These are phyloP conservation scores for Proteles cristata DNA, from an alignment of 2,113 vertebrate genomes.

Conservation along the genomic window DNA sequence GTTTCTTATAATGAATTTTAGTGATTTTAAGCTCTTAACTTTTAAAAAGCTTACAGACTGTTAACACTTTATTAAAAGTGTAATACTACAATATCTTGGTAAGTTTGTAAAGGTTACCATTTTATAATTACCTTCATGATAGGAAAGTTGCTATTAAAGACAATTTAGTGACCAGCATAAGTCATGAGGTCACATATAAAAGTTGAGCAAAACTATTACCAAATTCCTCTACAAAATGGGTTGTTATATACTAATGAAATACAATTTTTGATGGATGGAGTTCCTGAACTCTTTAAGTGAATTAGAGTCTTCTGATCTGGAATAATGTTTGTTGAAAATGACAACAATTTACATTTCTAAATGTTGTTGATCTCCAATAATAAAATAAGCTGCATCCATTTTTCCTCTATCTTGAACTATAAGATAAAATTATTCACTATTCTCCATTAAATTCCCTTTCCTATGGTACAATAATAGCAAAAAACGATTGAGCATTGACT, in stretches of 20 bases:
- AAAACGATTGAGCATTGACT: not conserved
- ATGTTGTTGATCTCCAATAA: slow-evolving; percentile 10
- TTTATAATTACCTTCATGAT: slow-evolving; percentile 10
- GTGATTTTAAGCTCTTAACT: slow-evolving; percentile 1
- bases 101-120: not conserved
- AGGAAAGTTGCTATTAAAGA: not conserved
- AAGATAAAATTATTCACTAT: not conserved
- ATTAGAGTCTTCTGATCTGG: not conserved
- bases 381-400: not conserved
- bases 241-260: not conserved
- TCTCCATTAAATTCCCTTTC: not conserved
- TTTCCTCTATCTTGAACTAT: not conserved
- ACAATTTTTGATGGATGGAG: not conserved
- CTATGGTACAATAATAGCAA: not conserved
- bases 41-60: not conserved
- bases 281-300: slow-evolving; percentile 22
- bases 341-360: not conserved
- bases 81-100: not conserved
- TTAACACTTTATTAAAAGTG: slow-evolving; percentile 14
- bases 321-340: slow-evolving; percentile 44
- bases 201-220: not conserved
- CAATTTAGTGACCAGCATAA: slow-evolving; percentile 9
- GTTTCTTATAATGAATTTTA: slow-evolving; percentile 7
- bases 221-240: not conserved
- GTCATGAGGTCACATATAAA: not conserved